Conservation (phyloP, 2,113 vertebrate genomes). For the Spea multiplicata region DNA sequence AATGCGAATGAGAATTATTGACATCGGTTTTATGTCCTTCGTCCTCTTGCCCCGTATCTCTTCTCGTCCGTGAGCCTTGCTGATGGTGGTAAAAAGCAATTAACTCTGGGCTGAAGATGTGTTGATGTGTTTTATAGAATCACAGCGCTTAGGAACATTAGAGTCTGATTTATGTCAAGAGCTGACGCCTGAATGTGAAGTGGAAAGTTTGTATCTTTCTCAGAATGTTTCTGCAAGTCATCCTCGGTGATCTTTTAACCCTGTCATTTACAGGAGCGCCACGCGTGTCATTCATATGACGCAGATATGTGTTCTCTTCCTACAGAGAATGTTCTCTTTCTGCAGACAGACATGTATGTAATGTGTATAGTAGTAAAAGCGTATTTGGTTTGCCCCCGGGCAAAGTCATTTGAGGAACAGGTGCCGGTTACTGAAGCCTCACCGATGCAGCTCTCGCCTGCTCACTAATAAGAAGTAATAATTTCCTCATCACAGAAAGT, state of each 20-base stretch:
- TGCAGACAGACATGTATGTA: too few species aligned
- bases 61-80: too few species aligned
- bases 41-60: too few species aligned
- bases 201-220: background rate
- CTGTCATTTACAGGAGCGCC: background rate
- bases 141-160: background rate
- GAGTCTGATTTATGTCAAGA: conserved; percentile 20
- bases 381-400: too few species aligned
- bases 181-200: background rate
- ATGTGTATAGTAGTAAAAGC: too few species aligned
- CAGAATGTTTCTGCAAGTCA: background rate
- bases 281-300: background rate
- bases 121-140: background rate
- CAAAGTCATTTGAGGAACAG: background rate
- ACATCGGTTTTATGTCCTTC: too few species aligned
- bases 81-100: too few species aligned
- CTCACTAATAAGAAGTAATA: background rate
- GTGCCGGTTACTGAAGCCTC: background rate
- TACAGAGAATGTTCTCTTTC: too few species aligned
- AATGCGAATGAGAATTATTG: too few species aligned
- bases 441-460: background rate
- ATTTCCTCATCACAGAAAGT: background rate
- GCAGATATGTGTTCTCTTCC: too few species aligned
- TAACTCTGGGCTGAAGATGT: too few species aligned
- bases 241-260: background rate